phyloP scores from a whole-genome alignment of 2,797 vertebrate species.

The Lycodopsis pacificus region DNA sequence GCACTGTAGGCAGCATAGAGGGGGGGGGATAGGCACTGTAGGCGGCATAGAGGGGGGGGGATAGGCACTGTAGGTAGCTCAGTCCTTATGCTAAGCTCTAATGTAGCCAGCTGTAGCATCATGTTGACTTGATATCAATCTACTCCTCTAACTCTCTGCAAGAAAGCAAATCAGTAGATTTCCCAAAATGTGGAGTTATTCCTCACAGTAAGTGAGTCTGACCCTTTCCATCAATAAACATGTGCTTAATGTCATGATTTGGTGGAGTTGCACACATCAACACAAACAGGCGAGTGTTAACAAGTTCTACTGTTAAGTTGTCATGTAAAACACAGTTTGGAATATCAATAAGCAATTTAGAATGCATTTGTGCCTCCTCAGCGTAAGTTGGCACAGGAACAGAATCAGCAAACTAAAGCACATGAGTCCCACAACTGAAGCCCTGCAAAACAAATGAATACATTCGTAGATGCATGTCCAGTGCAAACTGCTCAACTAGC shows the following conservation, averaged over 20 bases:
- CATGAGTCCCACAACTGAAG: conserved; percentile 51
- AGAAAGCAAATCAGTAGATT: background rate
- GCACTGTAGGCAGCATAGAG: conserved; percentile 9
- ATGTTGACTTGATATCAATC: no score
- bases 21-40: no score
- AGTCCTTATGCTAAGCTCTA: no score
- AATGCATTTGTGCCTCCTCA: conserved; percentile 53
- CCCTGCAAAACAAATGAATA: conserved; percentile 52
- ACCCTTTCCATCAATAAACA: background rate
- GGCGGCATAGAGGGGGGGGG: no score
- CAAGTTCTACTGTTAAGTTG: conserved; percentile 20
- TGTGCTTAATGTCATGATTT: conserved; percentile 1
- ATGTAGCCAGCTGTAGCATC: no score
- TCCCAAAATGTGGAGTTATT: background rate
- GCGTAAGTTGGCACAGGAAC: conserved; percentile 54
- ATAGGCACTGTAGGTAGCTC: background rate
- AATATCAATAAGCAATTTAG: conserved; percentile 57
- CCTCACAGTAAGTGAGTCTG: background rate
- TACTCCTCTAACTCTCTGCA: no score
- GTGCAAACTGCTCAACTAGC: conserved; percentile 14
- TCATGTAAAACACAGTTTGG: conserved; percentile 40
- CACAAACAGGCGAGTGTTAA: conserved; percentile 1
- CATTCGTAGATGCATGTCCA: conserved; percentile 45
- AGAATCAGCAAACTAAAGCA: conserved; percentile 45
- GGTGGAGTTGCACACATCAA: conserved; percentile 8